phyloP scores from a whole-genome alignment of 2,797 vertebrate species.

The Agapornis canus region DNA sequence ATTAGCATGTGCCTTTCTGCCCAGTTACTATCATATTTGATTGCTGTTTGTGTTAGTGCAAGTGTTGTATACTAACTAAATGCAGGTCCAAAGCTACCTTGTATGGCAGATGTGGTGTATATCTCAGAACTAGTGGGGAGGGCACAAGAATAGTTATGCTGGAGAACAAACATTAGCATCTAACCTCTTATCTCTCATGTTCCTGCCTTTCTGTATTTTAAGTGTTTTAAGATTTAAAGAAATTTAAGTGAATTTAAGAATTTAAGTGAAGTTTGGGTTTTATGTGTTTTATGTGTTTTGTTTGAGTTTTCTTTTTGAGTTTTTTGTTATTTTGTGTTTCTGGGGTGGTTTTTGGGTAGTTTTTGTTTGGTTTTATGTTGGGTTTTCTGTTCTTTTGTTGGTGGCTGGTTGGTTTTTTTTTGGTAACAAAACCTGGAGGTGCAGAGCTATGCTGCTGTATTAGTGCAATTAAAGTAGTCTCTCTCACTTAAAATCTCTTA shows the following conservation, averaged over 20 bases:
- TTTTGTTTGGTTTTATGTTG: no score
- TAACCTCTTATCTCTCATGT: fast-evolving
- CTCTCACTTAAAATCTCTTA: background rate
- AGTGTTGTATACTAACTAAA: background rate
- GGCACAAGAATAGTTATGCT: background rate
- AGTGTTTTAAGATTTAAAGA: background rate
- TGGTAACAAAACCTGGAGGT: background rate
- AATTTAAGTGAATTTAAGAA: background rate
- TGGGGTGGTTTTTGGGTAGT: background rate
- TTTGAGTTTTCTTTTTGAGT: background rate
- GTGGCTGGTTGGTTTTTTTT: no score
- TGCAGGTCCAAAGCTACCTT: background rate
- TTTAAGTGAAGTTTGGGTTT: background rate
- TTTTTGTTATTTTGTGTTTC: background rate
- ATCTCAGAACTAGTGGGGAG: background rate
- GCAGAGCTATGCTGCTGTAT: background rate
- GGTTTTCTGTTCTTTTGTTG: no score
- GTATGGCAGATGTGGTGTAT: background rate
- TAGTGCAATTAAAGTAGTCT: background rate
- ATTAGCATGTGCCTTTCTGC: background rate
- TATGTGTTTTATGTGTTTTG: background rate
- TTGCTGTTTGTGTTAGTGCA: background rate
- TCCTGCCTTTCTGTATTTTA: background rate
- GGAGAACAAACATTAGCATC: background rate
- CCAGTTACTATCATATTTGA: background rate